These are phyloP conservation scores for Monoplex corrugatus DNA, from an alignment of 2,888 invertebrate species.

Conservation along the genomic window DNA sequence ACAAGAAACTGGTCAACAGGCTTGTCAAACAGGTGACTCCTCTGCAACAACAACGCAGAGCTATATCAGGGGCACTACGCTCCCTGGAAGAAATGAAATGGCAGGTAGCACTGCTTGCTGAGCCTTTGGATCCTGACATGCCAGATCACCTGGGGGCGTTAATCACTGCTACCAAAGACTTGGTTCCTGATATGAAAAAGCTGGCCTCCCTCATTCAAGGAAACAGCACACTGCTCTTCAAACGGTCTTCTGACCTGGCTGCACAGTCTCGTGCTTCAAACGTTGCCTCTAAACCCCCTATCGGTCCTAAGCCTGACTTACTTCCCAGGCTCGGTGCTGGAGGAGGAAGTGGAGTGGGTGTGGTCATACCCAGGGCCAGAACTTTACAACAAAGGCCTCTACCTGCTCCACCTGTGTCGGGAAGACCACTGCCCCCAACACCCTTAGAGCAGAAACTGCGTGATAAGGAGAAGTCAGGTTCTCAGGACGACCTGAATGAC, in stretches of 20 bases:
- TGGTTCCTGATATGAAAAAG: constrained; percentile 94
- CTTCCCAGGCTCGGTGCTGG: constrained; percentile 57
- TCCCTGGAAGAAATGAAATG: constrained; percentile 75
- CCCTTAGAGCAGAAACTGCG: constrained; percentile 26
- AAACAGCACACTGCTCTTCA: constrained; percentile 79
- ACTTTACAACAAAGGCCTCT: constrained; percentile 86
- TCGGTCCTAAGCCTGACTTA: constrained; percentile 65
- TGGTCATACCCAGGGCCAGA: constrained; percentile 42
- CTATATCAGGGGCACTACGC: constrained; percentile 67
- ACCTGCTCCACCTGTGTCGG: constrained; percentile 71
- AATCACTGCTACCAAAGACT: constrained; percentile 91
- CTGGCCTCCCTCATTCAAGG: constrained; percentile 92
- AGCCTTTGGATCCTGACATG: constrained; percentile 81
- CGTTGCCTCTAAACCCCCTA: constrained; percentile 64
- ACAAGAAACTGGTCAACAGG: constrained; percentile 75
- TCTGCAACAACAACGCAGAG: constrained; percentile 71
- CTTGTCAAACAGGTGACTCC: constrained; percentile 68
- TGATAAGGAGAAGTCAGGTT: constrained; percentile 6
- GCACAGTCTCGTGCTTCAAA: constrained; percentile 52
- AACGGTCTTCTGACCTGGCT: constrained; percentile 65
- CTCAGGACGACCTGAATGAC: constrained; percentile 41
- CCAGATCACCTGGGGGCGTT: constrained; percentile 94
- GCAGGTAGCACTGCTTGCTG: constrained; percentile 69
- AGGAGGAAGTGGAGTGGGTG: background rate
- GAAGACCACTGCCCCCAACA: constrained; percentile 68